Percentiles rank a stretch among this genome's conserved stretches.
Evolutionary conservation across 2,888 invertebrate species (phyloP).

Genomic region (Polylopha cassiicola): DNA sequence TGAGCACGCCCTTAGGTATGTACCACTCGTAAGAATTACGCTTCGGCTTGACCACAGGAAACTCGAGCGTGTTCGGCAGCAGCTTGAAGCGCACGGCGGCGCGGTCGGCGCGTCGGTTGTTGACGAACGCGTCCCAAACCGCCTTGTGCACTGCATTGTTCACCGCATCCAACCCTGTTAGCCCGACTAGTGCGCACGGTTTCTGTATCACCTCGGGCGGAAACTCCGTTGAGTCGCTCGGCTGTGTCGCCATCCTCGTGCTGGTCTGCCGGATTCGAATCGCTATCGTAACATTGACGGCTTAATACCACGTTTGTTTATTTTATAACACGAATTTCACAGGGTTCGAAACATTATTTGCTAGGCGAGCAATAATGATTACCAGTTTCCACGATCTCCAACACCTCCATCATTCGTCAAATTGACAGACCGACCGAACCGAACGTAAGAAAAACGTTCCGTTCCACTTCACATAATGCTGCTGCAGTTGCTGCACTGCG

Average conservation of each 20-base stretch:
- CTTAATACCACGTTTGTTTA: slow-evolving; percentile 1
- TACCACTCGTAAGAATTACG: slow-evolving; percentile 96
- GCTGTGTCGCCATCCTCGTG: slow-evolving; percentile 70
- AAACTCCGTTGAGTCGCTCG: slow-evolving; percentile 80
- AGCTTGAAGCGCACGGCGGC: slow-evolving; percentile 90
- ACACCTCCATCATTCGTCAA: slow-evolving; percentile 45
- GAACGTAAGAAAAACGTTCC: slow-evolving; percentile 9
- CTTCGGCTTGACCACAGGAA: slow-evolving; percentile 91
- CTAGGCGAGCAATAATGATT: slow-evolving; percentile 22
- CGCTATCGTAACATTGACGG: slow-evolving; percentile 12
- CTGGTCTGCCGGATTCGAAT: slow-evolving; percentile 17
- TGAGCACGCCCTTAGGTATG: slow-evolving; percentile 94
- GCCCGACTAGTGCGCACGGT: slow-evolving; percentile 90
- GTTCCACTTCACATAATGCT: slow-evolving; percentile 7
- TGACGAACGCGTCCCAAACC: slow-evolving; percentile 95
- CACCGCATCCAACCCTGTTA: slow-evolving; percentile 91
- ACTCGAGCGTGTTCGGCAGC: slow-evolving; percentile 88
- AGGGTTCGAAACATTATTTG: slow-evolving; percentile 11
- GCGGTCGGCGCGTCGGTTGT: slow-evolving; percentile 87
- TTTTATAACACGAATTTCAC: slow-evolving; percentile 5
- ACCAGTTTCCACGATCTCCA: slow-evolving; percentile 35
- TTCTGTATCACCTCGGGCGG: slow-evolving; percentile 90
- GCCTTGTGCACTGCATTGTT: slow-evolving; percentile 92
- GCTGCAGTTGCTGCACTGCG: slow-evolving; percentile 9
- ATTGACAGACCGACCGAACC: slow-evolving; percentile 32